Evolutionary conservation across 2,797 vertebrate species (phyloP).

Genomic region (Thalassophryne amazonica): DNA sequence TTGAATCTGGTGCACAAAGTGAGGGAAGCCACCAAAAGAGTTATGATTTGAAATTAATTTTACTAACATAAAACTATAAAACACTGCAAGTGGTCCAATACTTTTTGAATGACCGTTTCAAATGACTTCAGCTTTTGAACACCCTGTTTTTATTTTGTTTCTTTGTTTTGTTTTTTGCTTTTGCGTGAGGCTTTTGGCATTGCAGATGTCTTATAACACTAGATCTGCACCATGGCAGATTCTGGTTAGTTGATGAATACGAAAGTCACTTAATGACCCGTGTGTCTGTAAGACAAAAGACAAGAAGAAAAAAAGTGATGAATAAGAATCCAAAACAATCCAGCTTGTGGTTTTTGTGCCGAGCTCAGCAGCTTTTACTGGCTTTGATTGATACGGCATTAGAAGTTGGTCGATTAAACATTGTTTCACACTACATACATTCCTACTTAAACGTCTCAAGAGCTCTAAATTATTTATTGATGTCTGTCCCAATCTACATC

Average conservation of each 20-base stretch:
- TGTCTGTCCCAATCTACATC: constrained; percentile 90
- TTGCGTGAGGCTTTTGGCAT: constrained; percentile 47
- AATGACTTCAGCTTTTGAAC: no score
- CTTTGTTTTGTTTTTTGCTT: constrained; percentile 42
- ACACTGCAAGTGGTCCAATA: no score
- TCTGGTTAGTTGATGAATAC: constrained; percentile 71
- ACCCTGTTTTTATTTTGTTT: constrained; percentile 5
- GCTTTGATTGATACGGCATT: constrained; percentile 78
- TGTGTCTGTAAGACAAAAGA: constrained; percentile 55
- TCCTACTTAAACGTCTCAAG: constrained; percentile 94
- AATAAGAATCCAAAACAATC: constrained; percentile 35
- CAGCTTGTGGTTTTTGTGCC: constrained; percentile 62
- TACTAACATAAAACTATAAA: no score
- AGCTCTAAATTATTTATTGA: constrained; percentile 97
- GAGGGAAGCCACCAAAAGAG: no score
- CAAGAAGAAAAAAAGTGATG: constrained; percentile 34
- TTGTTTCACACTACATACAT: constrained; percentile 83
- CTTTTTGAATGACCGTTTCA: no score
- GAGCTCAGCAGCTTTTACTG: constrained; percentile 73
- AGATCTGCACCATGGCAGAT: constrained; percentile 41
- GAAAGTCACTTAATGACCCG: constrained; percentile 64
- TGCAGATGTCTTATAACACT: no score
- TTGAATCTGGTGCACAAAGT: no score
- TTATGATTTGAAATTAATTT: no score
- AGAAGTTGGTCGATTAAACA: constrained; percentile 81